A percentile compares a stretch with the other conserved stretches of the same genome.
Conservation (phyloP, 2,113 vertebrate genomes). For the Aspiorhynchus laticeps region DNA sequence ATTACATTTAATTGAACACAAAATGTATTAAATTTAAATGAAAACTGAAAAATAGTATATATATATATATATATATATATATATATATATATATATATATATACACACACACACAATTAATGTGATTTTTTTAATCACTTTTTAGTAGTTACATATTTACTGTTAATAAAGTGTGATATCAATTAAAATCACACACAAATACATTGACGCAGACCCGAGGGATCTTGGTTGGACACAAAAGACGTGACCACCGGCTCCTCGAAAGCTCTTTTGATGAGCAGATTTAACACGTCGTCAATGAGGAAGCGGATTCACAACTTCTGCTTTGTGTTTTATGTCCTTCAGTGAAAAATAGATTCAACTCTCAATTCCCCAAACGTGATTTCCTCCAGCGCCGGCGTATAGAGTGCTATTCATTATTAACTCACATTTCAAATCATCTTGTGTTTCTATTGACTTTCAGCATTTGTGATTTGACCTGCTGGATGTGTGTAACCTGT, state of each 20-base stretch:
- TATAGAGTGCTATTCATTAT: slow-evolving; percentile 17
- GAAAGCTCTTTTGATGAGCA: slow-evolving; percentile 28
- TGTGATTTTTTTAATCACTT: neutral
- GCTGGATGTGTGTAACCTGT: neutral
- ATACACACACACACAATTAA: neutral
- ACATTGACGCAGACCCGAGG: neutral
- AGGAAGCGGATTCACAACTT: slow-evolving; percentile 28
- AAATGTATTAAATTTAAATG: too few relatives aligned
- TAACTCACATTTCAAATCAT: slow-evolving; percentile 40
- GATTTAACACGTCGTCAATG: neutral
- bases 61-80: too few relatives aligned
- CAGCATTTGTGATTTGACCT: neutral
- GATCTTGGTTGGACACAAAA: slow-evolving; percentile 5
- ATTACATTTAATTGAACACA: too few relatives aligned
- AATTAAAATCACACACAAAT: neutral
- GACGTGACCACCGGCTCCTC: neutral
- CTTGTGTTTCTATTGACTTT: slow-evolving; percentile 41
- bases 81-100: too few relatives aligned
- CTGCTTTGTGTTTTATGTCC: slow-evolving; percentile 31
- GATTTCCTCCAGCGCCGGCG: slow-evolving; percentile 5
- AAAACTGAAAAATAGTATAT: too few relatives aligned
- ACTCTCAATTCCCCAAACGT: slow-evolving; percentile 28
- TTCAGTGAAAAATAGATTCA: slow-evolving; percentile 31
- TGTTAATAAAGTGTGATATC: neutral
- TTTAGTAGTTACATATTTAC: neutral